A percentile compares a stretch with the other conserved stretches of the same genome.
phyloP scores from a whole-genome alignment of 2,797 vertebrate species.

The Lepilemur ruficaudatus region DNA sequence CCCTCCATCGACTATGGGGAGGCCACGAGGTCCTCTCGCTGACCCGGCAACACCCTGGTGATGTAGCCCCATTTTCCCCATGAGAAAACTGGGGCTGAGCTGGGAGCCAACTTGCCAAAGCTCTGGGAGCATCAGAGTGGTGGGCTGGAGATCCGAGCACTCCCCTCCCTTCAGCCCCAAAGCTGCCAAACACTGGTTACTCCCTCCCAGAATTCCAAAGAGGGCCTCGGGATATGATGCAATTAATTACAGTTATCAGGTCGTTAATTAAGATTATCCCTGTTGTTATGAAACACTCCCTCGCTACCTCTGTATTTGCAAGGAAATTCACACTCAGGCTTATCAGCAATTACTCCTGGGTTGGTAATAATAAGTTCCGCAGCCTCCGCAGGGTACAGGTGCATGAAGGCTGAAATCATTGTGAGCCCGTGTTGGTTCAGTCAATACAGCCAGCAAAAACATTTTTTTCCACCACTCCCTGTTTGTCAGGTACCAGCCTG shows the following conservation, averaged over 20 bases:
- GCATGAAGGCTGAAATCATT: not conserved
- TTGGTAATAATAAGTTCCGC: not conserved
- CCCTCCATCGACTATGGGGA: not conserved
- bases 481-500: not conserved
- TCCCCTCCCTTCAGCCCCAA: not conserved
- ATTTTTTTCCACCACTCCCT: not conserved
- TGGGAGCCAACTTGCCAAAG: not conserved
- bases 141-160: not conserved
- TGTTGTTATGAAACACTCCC: conserved; percentile 60
- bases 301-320: conserved; percentile 23
- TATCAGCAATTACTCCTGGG: conserved; percentile 67
- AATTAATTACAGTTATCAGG: conserved; percentile 71
- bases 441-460: not conserved
- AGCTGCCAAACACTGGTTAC: not conserved
- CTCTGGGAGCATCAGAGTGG: not conserved
- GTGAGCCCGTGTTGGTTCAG: not conserved
- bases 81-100: not conserved
- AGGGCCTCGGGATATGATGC: conserved; percentile 66
- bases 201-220: conserved; percentile 48
- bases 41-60: not conserved
- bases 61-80: not conserved
- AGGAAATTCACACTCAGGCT: conserved; percentile 37
- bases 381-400: conserved; percentile 34
- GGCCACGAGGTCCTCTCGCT: too few species aligned
- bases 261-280: conserved; percentile 73